Conservation (phyloP, 2,888 invertebrate species). For the Blastobasis adustella region DNA sequence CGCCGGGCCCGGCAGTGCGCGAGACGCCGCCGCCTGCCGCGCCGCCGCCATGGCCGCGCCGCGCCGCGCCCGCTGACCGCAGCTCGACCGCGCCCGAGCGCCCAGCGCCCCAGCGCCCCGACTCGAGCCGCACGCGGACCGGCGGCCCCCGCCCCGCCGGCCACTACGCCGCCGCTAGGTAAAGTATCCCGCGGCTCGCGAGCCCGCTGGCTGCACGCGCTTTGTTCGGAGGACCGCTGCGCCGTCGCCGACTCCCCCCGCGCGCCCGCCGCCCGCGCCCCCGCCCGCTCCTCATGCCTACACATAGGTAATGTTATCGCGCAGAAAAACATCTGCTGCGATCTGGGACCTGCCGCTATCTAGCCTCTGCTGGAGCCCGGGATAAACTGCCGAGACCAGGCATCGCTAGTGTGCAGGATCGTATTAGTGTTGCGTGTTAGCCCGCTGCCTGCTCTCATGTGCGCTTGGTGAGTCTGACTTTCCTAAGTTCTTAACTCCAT, state of each 20-base stretch:
- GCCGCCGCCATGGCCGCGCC: constrained; percentile 65
- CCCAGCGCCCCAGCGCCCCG: constrained; percentile 26
- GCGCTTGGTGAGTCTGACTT: constrained; percentile 55
- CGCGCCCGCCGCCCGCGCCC: constrained; percentile 23
- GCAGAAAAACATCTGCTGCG: constrained; percentile 37
- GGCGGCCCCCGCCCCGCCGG: constrained; percentile 21
- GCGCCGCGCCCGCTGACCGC: constrained; percentile 54
- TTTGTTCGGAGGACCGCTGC: background rate
- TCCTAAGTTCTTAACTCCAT: background rate
- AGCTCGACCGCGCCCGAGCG: constrained; percentile 37
- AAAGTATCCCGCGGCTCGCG: constrained; percentile 32
- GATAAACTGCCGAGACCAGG: too few relatives aligned
- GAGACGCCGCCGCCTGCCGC: constrained; percentile 57
- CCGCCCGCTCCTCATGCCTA: constrained; percentile 42
- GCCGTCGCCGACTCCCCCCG: background rate
- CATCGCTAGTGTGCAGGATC: too few relatives aligned
- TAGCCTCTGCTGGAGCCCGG: constrained; percentile 11
- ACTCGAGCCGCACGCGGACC: constrained; percentile 16
- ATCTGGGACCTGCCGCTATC: constrained; percentile 26
- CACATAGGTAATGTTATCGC: constrained; percentile 52
- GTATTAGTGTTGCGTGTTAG: constrained; percentile 44
- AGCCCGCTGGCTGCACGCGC: constrained; percentile 10
- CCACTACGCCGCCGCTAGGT: constrained; percentile 41
- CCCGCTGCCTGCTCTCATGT: constrained; percentile 67
- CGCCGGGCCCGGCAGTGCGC: constrained; percentile 60